Evolutionary conservation across 2,888 invertebrate species (phyloP).

Genomic region (Heteropelma amictum): DNA sequence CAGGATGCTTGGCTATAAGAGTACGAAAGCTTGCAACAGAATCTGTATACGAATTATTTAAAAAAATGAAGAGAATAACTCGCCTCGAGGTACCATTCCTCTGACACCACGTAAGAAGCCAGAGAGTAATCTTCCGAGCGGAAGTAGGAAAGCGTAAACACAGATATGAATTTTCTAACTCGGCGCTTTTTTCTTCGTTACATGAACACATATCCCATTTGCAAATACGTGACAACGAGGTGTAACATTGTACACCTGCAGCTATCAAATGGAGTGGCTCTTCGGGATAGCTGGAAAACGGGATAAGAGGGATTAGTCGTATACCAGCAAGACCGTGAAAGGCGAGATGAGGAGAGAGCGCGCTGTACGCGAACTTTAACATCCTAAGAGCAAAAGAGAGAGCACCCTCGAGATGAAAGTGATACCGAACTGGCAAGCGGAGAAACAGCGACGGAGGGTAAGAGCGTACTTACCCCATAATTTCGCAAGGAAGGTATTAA

Average conservation of each 20-base stretch:
- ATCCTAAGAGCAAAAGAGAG: no score
- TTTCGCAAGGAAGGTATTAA: background rate
- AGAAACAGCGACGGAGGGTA: background rate
- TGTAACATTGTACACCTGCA: conserved; percentile 42
- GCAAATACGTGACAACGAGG: conserved; percentile 17
- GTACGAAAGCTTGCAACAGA: no score
- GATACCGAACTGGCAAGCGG: conserved; percentile 19
- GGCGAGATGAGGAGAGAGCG: background rate
- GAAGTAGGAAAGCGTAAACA: no score
- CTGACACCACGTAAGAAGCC: no score
- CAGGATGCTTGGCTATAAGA: no score
- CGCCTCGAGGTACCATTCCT: no score
- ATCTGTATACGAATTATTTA: no score
- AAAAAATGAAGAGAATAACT: no score
- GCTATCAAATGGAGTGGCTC: conserved; percentile 28
- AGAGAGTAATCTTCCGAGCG: no score
- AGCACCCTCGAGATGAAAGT: no score
- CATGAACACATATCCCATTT: background rate
- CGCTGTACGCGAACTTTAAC: no score
- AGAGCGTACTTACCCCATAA: background rate
- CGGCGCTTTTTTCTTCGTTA: conserved; percentile 1
- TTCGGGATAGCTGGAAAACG: background rate
- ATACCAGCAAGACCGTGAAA: background rate
- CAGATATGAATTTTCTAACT: conserved; percentile 26
- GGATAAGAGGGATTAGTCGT: conserved; percentile 6